These are phyloP conservation scores for Cephus cinctus DNA, from an alignment of 1,140 invertebrate genomes.

Conservation along the genomic window DNA sequence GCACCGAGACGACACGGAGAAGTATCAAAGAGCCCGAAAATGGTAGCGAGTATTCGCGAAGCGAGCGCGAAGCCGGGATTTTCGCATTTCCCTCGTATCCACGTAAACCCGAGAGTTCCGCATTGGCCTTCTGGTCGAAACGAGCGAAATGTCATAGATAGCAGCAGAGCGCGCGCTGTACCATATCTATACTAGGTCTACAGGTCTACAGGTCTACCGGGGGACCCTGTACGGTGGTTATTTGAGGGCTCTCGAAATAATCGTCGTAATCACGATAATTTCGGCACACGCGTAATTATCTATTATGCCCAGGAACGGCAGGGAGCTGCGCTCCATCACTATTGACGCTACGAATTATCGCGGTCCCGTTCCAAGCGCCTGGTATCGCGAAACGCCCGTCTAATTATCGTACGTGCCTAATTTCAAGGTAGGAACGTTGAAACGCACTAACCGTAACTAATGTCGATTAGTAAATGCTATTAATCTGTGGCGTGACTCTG, in stretches of 20 bases:
- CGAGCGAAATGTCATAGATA: too few species aligned
- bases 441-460: conserved; percentile 27
- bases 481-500: conserved; percentile 30
- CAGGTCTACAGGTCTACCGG: background rate
- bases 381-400: conserved; percentile 11
- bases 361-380: background rate
- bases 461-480: conserved; percentile 32
- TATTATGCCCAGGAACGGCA: too few species aligned
- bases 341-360: conserved; percentile 8
- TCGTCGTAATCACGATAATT: conserved; percentile 8
- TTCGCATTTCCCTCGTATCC: too few species aligned
- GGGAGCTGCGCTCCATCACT: too few species aligned
- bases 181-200: too few species aligned
- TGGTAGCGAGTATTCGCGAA: too few species aligned
- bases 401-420: conserved; percentile 27
- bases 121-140: too few species aligned
- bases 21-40: too few species aligned
- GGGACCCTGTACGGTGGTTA: conserved; percentile 6
- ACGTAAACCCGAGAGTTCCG: too few species aligned
- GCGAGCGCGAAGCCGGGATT: too few species aligned
- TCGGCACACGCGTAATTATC: conserved; percentile 6
- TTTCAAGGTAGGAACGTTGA: conserved; percentile 16
- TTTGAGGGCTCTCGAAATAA: conserved; percentile 4
- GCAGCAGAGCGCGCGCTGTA: too few species aligned
- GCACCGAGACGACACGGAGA: too few species aligned